Evolutionary conservation across 2,113 vertebrate species (phyloP).

Genomic region (Pelvicachromis taeniatus): DNA sequence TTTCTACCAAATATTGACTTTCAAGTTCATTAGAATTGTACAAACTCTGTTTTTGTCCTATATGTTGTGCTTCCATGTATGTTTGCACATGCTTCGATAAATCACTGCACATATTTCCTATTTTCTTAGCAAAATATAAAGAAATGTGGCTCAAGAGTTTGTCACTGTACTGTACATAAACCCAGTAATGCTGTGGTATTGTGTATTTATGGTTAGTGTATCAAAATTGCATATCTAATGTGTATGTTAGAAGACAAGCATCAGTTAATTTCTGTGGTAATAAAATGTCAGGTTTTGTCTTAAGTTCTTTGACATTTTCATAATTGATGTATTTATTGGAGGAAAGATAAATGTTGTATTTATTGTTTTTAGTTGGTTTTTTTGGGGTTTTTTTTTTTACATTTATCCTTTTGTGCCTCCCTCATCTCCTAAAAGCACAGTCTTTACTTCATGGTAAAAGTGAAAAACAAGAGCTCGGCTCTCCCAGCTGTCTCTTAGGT

Average conservation of each 20-base stretch:
- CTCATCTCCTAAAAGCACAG: not conserved
- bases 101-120: not conserved
- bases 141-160: not conserved
- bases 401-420: not conserved
- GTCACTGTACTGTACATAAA: too few relatives aligned
- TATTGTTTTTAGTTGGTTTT: not conserved
- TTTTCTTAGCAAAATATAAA: not conserved
- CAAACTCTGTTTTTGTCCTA: not conserved
- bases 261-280: too few relatives aligned
- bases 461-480: slow-evolving; percentile 28
- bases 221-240: too few relatives aligned
- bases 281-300: too few relatives aligned
- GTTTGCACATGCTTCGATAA: not conserved
- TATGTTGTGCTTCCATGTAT: not conserved
- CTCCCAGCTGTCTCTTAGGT: slow-evolving; percentile 10
- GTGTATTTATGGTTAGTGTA: not conserved
- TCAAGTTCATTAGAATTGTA: not conserved
- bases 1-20: not conserved
- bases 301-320: not conserved
- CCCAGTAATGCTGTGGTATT: not conserved
- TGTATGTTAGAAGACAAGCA: not conserved
- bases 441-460: slow-evolving; percentile 14
- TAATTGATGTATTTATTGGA: not conserved
- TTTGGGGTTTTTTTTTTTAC: not conserved
- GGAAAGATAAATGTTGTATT: not conserved